These are phyloP conservation scores for Sphyrna mokarran DNA, from an alignment of 2,113 vertebrate genomes.

Conservation along the genomic window DNA sequence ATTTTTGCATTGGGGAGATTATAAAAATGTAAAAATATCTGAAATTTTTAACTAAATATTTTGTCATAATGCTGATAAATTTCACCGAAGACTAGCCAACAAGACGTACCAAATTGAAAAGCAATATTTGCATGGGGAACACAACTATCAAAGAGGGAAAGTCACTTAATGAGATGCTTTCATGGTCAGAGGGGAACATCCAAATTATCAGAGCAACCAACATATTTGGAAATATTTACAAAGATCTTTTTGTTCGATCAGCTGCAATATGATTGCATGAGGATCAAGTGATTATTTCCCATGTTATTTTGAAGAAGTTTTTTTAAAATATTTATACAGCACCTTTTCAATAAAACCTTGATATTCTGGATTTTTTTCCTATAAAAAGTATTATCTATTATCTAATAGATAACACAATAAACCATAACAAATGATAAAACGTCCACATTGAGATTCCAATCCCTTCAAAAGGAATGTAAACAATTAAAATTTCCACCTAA, in stretches of 20 bases:
- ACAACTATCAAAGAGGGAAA: neutral
- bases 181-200: neutral
- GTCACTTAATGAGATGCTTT: constrained; percentile 20
- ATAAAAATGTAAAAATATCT: neutral
- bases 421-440: neutral
- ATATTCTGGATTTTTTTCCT: constrained; percentile 1
- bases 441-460: neutral
- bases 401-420: neutral
- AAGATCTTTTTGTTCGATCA: neutral
- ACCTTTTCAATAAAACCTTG: neutral
- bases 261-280: neutral
- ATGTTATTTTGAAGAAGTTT: neutral
- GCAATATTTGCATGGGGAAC: neutral
- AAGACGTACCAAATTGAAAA: neutral
- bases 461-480: constrained; percentile 1
- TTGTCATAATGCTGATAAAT: neutral
- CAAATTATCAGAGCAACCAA: neutral
- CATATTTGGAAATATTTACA: neutral
- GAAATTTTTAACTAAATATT: neutral
- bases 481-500: neutral
- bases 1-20: neutral
- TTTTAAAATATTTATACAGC: neutral
- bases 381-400: neutral
- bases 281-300: neutral
- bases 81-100: neutral